Evolutionary conservation across 2,113 vertebrate species (phyloP), one percentile per base, ranked within the genome.

Genomic region (Erythrocebus patas): DNA sequence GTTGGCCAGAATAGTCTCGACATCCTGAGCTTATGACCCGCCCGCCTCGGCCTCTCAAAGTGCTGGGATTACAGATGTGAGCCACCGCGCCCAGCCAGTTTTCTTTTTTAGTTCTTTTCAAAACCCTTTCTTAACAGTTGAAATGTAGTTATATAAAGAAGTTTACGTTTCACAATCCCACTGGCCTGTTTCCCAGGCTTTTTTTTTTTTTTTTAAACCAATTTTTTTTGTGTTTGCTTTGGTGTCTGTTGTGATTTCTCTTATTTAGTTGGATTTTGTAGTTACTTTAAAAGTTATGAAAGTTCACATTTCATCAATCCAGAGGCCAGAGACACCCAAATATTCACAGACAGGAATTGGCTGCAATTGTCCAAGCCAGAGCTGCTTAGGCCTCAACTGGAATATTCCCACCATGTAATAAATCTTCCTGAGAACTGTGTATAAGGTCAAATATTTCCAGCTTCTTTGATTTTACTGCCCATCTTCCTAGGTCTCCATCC

Each of bases 251-350:
- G 61, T 96, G 89, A 75, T 78, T 96, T 91, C 55, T 96, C 66
- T 90, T 93, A 93, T 93, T 95, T 93, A 72, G 52, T 91, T 92
- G 9, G 1, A 72, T 75, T 84, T 95, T 76, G 35, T 27, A 93
- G 79, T 97, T 80, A 92, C 50, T 79, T 93, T 79, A 73, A 73
- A 84, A 94, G 78, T 96, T 92, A 81, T 13, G 64, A 97, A 97
- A 93, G 48, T 48, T 48, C n/a, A 55, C 50, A 82, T 66, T 89
- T 92, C 38, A 80, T 61, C 84, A 93, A 50, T 87, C 50, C 48
- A 50, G 89, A 91, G 95, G 86, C 45, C 35, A 35, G 89, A 91
- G 95, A 93, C 8, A 40, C 38, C 25, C 84, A 84, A 48, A 91
- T 52, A 59, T 35, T 64, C 66, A 70, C 17, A 82, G 43, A 32